These are phyloP conservation scores for Vireo griseus DNA, from an alignment of 2,797 vertebrate genomes.

Conservation along the genomic window DNA sequence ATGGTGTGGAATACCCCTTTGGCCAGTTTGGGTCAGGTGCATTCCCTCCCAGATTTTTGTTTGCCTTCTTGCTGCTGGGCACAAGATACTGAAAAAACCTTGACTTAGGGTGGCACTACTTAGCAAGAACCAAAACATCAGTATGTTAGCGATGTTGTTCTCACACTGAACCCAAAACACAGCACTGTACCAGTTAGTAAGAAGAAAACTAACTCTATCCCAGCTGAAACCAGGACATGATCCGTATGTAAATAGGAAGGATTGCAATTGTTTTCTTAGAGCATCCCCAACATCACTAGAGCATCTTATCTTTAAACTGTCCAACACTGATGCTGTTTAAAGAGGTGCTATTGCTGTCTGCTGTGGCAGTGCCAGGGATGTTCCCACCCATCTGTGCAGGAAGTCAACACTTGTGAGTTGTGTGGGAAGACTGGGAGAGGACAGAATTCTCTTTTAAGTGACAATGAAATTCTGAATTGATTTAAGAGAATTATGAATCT, in stretches of 20 bases:
- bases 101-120: not conserved
- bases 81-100: not conserved
- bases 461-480: not conserved
- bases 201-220: not conserved
- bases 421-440: not conserved
- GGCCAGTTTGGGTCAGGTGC: too few species aligned
- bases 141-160: not conserved
- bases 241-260: not conserved
- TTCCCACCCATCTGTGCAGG: not conserved
- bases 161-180: not conserved
- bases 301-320: not conserved
- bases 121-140: not conserved
- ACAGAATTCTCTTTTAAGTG: not conserved
- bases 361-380: not conserved
- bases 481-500: not conserved
- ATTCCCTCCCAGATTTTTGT: not conserved
- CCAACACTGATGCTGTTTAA: not conserved
- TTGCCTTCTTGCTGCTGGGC: not conserved
- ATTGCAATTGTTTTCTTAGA: not conserved
- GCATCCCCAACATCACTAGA: not conserved
- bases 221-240: not conserved
- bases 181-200: not conserved
- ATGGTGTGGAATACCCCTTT: not conserved
- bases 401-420: not conserved
- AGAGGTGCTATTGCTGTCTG: not conserved